Conservation (phyloP, 2,888 invertebrate species). For the Polyploca ridens region DNA sequence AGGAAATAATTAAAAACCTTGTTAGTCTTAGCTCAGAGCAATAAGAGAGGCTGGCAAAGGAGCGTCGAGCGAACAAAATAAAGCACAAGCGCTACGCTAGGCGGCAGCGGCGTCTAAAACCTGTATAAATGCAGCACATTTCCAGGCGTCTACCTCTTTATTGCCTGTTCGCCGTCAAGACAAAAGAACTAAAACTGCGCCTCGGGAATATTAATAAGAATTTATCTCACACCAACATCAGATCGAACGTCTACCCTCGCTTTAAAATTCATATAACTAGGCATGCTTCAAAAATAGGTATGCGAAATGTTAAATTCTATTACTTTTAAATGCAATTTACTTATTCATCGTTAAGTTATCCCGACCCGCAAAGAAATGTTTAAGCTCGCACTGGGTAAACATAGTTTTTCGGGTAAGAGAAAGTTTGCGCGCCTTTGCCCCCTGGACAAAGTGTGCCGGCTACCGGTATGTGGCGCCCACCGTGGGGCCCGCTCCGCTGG, state of each 20-base stretch:
- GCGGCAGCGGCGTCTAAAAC: constrained; percentile 54
- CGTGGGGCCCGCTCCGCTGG: constrained; percentile 25
- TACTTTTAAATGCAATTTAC: constrained; percentile 59
- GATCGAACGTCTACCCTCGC: constrained; percentile 36
- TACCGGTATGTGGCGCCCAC: constrained; percentile 25
- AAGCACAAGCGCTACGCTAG: constrained; percentile 57
- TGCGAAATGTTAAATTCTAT: constrained; percentile 44
- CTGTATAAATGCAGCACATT: constrained; percentile 80
- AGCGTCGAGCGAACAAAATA: constrained; percentile 72
- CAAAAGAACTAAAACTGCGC: constrained; percentile 74
- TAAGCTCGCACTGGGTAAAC: constrained; percentile 52
- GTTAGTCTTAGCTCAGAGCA: constrained; percentile 75
- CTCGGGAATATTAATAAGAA: constrained; percentile 74
- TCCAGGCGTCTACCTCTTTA: constrained; percentile 77
- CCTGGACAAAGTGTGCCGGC: constrained; percentile 41
- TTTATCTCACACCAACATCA: constrained; percentile 60
- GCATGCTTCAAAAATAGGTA: constrained; percentile 32
- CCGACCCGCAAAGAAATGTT: constrained; percentile 56
- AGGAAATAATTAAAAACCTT: constrained; percentile 83
- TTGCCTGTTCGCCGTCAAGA: constrained; percentile 69
- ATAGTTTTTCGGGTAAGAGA: constrained; percentile 54
- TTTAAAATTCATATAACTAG: constrained; percentile 57
- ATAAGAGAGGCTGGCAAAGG: constrained; percentile 73
- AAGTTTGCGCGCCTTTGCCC: constrained; percentile 53
- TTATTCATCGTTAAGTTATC: constrained; percentile 62